Conservation (phyloP, 2,113 vertebrate species). For the Oryzias celebensis region DNA sequence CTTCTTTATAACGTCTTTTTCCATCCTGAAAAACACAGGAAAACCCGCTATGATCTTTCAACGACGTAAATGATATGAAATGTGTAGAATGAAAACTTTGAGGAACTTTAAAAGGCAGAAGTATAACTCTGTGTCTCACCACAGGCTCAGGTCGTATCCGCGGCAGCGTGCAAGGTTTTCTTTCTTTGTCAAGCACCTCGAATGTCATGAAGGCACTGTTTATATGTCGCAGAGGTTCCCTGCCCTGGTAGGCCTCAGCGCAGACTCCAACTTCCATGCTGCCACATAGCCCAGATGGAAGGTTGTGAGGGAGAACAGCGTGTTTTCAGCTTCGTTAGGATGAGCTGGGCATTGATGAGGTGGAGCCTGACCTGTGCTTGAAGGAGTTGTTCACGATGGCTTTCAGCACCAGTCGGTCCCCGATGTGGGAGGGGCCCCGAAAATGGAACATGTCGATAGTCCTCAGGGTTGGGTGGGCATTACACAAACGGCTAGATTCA, state of each 20-base stretch:
- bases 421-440: conserved; percentile 90
- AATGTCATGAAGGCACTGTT: conserved; percentile 99
- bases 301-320: neutral
- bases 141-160: conserved; percentile 86
- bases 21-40: conserved; percentile 81
- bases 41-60: neutral
- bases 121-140: conserved; percentile 70
- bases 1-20: conserved; percentile 89
- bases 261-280: conserved; percentile 98
- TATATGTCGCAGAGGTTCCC: conserved; percentile 84
- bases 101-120: neutral
- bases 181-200: conserved; percentile 83
- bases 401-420: conserved; percentile 91
- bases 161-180: conserved; percentile 80
- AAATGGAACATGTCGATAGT: conserved; percentile 99
- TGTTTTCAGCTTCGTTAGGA: no score
- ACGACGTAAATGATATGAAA: neutral
- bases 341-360: no score
- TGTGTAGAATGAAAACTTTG: neutral
- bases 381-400: conserved; percentile 97
- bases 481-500: conserved; percentile 85
- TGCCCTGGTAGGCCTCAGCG: conserved; percentile 89
- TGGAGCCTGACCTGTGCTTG: conserved; percentile 85
- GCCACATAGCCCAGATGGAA: conserved; percentile 2
- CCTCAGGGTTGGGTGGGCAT: conserved; percentile 86